A percentile compares a stretch with the other conserved stretches of the same genome.
These are phyloP conservation scores for Meleagris gallopavo DNA, from an alignment of 2,113 vertebrate genomes.

Conservation along the genomic window DNA sequence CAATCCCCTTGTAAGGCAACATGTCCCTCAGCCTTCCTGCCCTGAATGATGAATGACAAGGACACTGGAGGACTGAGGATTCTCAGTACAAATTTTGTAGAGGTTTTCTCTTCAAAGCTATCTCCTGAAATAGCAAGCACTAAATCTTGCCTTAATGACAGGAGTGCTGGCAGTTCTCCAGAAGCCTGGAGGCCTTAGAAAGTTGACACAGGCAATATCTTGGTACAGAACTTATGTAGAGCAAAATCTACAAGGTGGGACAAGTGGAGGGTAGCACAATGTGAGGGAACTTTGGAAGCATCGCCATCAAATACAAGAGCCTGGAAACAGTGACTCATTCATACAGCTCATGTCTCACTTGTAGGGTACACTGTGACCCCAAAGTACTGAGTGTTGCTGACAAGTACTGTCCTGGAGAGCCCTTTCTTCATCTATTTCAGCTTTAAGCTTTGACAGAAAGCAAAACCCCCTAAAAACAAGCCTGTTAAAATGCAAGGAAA, in stretches of 20 bases:
- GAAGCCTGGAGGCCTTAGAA: not conserved
- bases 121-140: not conserved
- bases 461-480: not conserved
- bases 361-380: not conserved
- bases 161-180: not conserved
- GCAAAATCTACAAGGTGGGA: rapidly evolving
- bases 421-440: not conserved
- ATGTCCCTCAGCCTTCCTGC: not conserved
- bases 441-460: not conserved
- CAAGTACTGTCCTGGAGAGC: not conserved
- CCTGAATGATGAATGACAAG: not conserved
- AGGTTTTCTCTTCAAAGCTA: not conserved
- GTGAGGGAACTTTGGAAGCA: not conserved
- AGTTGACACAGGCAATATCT: not conserved
- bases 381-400: not conserved
- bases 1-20: not conserved
- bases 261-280: rapidly evolving
- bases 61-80: not conserved
- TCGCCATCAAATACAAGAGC: not conserved
- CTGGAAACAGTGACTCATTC: not conserved
- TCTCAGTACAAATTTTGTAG: not conserved
- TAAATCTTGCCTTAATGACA: not conserved
- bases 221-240: rapidly evolving
- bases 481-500: not conserved
- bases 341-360: rapidly evolving